These are phyloP conservation scores for Cladopsammia gracilis DNA, from an alignment of 64 coral and sea anemone species.

Conservation along the genomic window DNA sequence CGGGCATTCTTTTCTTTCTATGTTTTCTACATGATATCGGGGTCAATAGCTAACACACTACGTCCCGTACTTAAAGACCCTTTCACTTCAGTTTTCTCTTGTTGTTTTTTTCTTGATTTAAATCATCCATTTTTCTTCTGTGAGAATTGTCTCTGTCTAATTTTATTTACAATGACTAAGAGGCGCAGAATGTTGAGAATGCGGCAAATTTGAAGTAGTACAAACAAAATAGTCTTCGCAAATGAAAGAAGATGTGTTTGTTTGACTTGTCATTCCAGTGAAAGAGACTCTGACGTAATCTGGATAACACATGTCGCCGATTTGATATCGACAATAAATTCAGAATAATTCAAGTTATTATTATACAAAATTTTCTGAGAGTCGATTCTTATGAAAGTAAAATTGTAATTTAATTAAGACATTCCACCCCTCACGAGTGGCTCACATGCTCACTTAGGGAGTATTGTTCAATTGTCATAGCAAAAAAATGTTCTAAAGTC, in stretches of 20 bases:
- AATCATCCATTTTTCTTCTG: no score
- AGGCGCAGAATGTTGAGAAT: background rate
- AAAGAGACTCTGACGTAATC: background rate
- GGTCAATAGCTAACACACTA: no score
- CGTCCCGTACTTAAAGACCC: no score
- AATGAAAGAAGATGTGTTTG: background rate
- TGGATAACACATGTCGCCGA: background rate
- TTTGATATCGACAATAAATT: background rate
- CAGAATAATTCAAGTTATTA: background rate
- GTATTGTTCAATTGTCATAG: background rate
- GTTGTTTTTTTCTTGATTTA: no score
- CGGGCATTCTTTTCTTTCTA: background rate
- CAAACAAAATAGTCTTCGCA: constrained; percentile 25
- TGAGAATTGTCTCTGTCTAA: no score
- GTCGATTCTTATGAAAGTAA: background rate
- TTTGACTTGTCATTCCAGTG: background rate
- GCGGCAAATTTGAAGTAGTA: background rate
- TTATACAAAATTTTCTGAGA: background rate
- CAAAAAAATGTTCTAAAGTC: background rate
- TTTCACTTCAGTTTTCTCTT: no score
- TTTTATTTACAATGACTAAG: background rate
- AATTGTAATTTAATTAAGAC: background rate
- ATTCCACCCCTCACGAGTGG: background rate
- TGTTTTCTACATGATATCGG: background rate
- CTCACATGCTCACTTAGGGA: background rate